phyloP scores from a whole-genome alignment of 2,113 vertebrate species.

The Peromyscus leucopus region DNA sequence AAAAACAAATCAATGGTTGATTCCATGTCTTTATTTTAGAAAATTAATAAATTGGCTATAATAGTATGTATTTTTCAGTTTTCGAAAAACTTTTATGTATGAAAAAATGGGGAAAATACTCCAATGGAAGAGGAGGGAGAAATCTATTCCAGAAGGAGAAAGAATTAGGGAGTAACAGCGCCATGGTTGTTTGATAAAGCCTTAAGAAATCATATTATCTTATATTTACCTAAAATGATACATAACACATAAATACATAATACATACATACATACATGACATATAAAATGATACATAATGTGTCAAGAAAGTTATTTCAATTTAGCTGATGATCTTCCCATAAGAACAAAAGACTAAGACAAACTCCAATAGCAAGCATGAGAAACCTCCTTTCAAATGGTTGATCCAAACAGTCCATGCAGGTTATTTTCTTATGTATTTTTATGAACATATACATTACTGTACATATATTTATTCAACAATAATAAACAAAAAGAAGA shows the following conservation, averaged over 20 bases:
- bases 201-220: background rate
- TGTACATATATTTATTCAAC: too few relatives aligned
- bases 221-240: background rate
- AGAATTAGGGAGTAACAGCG: background rate
- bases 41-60: background rate
- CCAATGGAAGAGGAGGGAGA: fast-evolving
- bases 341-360: background rate
- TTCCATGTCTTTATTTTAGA: background rate
- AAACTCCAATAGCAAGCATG: background rate
- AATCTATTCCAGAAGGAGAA: background rate
- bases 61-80: background rate
- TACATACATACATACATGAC: too few relatives aligned
- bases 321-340: background rate
- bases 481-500: too few relatives aligned
- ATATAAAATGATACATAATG: background rate
- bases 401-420: background rate
- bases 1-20: background rate
- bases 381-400: background rate
- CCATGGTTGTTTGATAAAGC: background rate
- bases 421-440: too few relatives aligned
- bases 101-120: background rate
- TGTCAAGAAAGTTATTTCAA: background rate
- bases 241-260: background rate
- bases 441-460: too few relatives aligned
- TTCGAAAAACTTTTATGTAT: background rate